phyloP scores from a whole-genome alignment of 2,888 invertebrate species.

The Saturnia pavonia region DNA sequence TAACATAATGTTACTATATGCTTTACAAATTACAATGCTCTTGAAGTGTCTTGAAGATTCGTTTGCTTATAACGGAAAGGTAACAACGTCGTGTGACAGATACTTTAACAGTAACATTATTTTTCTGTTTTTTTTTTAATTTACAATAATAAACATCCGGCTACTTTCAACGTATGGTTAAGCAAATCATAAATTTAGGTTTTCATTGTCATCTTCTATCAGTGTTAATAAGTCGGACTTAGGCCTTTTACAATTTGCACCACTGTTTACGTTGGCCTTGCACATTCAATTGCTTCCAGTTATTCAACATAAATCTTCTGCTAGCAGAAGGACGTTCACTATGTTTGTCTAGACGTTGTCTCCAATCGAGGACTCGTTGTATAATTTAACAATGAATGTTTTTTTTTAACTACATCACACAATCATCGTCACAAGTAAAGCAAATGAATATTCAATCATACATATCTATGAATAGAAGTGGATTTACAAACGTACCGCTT shows the following conservation, averaged over 20 bases:
- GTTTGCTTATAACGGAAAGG: conserved; percentile 1
- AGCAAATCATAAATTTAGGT: no score
- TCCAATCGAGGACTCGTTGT: background rate
- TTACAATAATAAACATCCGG: no score
- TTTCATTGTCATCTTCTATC: no score
- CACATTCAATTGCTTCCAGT: no score
- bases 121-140: background rate
- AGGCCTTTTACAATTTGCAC: no score
- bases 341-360: background rate
- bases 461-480: background rate
- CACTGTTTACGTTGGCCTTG: no score
- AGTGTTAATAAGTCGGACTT: no score
- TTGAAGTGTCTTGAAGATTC: background rate
- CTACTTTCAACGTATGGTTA: no score
- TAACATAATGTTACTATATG: conserved; percentile 2
- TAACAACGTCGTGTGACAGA: background rate
- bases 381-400: no score
- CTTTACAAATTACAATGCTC: conserved; percentile 1
- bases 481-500: background rate
- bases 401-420: no score
- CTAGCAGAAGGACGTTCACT: background rate
- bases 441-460: background rate
- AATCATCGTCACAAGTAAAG: no score
- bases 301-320: no score
- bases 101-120: background rate